Conservation (phyloP, 2,888 invertebrate genomes). For the Thymelicus sylvestris region DNA sequence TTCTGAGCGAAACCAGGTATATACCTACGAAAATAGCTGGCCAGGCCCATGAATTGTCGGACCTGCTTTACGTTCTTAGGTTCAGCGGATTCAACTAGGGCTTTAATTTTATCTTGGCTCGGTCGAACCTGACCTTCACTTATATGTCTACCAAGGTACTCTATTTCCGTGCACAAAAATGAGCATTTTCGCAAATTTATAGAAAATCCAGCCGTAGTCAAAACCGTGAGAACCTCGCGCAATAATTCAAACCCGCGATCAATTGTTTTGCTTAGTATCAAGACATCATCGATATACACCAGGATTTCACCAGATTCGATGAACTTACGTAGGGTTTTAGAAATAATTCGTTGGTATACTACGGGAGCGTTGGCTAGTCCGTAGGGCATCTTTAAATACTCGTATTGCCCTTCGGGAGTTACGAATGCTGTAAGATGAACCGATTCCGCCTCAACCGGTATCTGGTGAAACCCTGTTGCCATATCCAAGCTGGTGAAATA, state of each 20-base stretch:
- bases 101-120: constrained; percentile 14
- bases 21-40: constrained; percentile 18
- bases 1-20: too few relatives aligned
- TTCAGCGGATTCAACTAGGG: constrained; percentile 8
- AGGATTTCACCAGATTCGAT: not conserved
- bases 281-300: not conserved
- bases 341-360: too few relatives aligned
- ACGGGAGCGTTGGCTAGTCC: too few relatives aligned
- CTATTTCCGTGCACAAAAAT: constrained; percentile 38
- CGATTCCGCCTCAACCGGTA: not conserved
- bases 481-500: not conserved
- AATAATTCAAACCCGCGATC: constrained; percentile 3
- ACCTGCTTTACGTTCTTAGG: constrained; percentile 25
- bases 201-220: constrained; percentile 19
- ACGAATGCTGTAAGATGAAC: not conserved
- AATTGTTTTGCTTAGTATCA: constrained; percentile 9
- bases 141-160: constrained; percentile 42
- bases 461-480: not conserved
- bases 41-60: constrained; percentile 23
- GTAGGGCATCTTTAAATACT: not conserved
- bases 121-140: constrained; percentile 22
- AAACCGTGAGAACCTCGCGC: not conserved
- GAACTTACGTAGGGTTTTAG: too few relatives aligned
- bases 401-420: not conserved
- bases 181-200: constrained; percentile 39